Conservation (phyloP, 2,113 vertebrate genomes). For the Alectura lathami region DNA sequence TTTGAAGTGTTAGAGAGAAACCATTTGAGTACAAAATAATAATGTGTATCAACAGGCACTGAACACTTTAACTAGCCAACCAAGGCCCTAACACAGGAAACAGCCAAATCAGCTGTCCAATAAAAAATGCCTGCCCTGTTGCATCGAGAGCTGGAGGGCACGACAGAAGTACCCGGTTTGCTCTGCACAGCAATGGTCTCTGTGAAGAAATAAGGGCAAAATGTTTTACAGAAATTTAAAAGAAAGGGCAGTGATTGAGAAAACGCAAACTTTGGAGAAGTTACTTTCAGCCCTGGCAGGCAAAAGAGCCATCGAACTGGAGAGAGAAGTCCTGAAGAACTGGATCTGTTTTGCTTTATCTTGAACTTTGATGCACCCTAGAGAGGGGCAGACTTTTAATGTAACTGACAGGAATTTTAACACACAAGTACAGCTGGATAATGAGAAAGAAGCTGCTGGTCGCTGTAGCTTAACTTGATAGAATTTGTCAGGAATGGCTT, state of each 20-base stretch:
- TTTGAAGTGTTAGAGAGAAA: not conserved
- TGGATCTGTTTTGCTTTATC: not conserved
- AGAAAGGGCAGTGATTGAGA: not conserved
- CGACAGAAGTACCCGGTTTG: not conserved
- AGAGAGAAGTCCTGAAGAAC: not conserved
- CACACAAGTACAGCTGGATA: not conserved
- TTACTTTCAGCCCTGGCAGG: not conserved
- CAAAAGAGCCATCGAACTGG: not conserved
- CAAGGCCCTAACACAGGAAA: not conserved
- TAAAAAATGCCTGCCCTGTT: not conserved
- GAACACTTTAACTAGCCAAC: not conserved
- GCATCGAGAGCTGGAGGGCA: not conserved
- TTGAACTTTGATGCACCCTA: not conserved
- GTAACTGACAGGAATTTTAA: not conserved
- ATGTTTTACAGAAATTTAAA: not conserved
- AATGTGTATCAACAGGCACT: not conserved
- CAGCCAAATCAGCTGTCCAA: not conserved
- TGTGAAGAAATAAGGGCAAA: not conserved
- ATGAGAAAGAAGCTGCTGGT: not conserved
- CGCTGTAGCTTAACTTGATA: not conserved
- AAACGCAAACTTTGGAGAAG: not conserved
- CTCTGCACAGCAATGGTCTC: not conserved
- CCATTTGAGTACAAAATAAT: not conserved
- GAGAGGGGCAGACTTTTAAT: not conserved
- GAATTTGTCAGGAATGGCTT: slow-evolving; percentile 1